These are phyloP conservation scores for Petrolisthes manimaculis DNA, from an alignment of 2,888 invertebrate species.

Conservation along the genomic window DNA sequence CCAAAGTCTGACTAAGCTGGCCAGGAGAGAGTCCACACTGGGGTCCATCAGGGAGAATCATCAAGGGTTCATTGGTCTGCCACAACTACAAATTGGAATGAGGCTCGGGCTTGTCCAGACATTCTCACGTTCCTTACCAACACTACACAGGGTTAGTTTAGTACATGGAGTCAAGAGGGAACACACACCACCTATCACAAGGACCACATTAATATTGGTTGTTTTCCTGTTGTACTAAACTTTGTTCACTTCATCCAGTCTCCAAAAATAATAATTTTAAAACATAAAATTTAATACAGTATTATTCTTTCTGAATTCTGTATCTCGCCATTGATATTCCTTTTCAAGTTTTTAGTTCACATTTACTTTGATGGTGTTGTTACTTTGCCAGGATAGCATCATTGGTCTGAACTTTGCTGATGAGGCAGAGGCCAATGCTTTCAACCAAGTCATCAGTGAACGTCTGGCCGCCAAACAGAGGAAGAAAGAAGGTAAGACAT, in stretches of 20 bases:
- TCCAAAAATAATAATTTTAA: too few relatives aligned
- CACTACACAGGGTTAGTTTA: conserved; percentile 27
- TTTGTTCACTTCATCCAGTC: too few relatives aligned
- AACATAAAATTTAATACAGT: too few relatives aligned
- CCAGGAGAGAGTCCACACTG: not conserved
- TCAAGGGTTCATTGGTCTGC: not conserved
- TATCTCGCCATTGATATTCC: too few relatives aligned
- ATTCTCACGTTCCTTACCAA: conserved; percentile 10
- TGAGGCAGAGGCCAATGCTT: conserved; percentile 85
- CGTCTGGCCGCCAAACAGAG: conserved; percentile 82
- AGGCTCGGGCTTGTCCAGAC: not conserved
- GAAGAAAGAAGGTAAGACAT: conserved; percentile 67
- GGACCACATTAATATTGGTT: too few relatives aligned
- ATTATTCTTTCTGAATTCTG: too few relatives aligned
- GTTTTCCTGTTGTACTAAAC: too few relatives aligned
- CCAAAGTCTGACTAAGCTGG: conserved; percentile 10
- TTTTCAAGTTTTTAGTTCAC: too few relatives aligned
- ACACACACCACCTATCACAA: too few relatives aligned
- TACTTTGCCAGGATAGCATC: conserved; percentile 52
- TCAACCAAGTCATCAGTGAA: conserved; percentile 80
- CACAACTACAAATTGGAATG: conserved; percentile 33
- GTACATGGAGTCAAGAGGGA: not conserved
- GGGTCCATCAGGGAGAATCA: not conserved
- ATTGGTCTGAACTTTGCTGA: conserved; percentile 89
- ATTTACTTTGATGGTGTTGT: not conserved